A percentile compares a stretch with the other conserved stretches of the same genome.
These are phyloP conservation scores for Monoplex corrugatus DNA, from an alignment of 2,888 invertebrate species.

Conservation along the genomic window DNA sequence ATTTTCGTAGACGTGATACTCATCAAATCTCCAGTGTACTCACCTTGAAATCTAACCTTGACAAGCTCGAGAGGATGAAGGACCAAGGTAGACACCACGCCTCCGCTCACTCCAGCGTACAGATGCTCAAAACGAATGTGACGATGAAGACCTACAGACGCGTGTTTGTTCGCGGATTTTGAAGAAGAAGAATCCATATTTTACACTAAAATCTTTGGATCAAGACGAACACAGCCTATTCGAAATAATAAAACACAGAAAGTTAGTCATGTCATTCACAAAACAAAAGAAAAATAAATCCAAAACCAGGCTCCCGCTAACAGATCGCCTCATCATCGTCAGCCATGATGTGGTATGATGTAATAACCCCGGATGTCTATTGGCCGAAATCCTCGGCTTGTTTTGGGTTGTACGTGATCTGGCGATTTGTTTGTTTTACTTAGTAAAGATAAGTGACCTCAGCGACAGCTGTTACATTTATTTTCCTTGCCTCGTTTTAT, in stretches of 20 bases:
- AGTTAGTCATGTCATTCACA: constrained; percentile 22
- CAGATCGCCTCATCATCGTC: constrained; percentile 19
- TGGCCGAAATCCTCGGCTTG: no score
- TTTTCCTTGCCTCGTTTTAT: no score
- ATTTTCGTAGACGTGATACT: no score
- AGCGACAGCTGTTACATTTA: no score
- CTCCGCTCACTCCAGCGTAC: constrained; percentile 97
- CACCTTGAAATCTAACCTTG: constrained; percentile 98
- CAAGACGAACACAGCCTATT: neutral
- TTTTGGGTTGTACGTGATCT: no score
- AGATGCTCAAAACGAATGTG: constrained; percentile 91
- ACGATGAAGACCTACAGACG: neutral
- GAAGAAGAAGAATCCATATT: constrained; percentile 26
- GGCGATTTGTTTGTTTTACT: no score
- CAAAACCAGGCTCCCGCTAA: neutral
- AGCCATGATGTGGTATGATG: constrained; percentile 21
- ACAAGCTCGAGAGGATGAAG: constrained; percentile 98
- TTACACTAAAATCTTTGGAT: neutral
- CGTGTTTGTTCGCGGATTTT: neutral
- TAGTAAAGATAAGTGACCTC: no score
- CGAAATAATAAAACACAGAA: neutral
- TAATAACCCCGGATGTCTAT: neutral
- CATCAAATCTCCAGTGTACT: no score
- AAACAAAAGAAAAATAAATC: constrained; percentile 12
- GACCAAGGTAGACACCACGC: constrained; percentile 95